Evolutionary conservation across 2,113 vertebrate species (phyloP).

Genomic region (Oryzias curvinotus): DNA sequence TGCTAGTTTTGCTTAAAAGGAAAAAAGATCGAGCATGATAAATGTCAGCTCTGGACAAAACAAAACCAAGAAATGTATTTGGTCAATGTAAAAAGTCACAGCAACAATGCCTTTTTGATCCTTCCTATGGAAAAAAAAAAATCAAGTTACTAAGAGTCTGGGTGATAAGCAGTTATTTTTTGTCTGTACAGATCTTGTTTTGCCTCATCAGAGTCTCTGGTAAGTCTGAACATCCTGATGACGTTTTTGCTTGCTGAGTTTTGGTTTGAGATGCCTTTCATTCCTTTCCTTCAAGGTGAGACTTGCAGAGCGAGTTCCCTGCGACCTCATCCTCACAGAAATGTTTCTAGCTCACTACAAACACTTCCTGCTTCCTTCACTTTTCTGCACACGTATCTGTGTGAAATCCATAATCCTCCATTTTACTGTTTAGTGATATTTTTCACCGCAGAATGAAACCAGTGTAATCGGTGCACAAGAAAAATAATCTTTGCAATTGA

Average conservation of each 20-base stretch:
- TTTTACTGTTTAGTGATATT: slow-evolving; percentile 34
- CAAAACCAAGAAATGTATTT: slow-evolving; percentile 36
- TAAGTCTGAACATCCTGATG: too few species aligned
- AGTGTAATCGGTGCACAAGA: slow-evolving; percentile 20
- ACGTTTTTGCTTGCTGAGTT: neutral
- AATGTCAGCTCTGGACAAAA: slow-evolving; percentile 26
- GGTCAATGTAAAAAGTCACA: slow-evolving; percentile 16
- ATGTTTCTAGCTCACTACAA: slow-evolving; percentile 4
- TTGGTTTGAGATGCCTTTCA: neutral
- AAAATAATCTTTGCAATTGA: slow-evolving; percentile 39
- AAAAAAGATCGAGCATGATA: slow-evolving; percentile 36
- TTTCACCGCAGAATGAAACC: slow-evolving; percentile 22
- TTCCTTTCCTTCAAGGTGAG: slow-evolving; percentile 18
- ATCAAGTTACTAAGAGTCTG: too few species aligned
- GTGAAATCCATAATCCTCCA: slow-evolving; percentile 35
- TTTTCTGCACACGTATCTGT: slow-evolving; percentile 15
- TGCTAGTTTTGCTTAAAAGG: slow-evolving; percentile 26
- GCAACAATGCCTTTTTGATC: slow-evolving; percentile 18
- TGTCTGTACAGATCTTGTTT: too few species aligned
- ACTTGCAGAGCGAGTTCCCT: slow-evolving; percentile 7
- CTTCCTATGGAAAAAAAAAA: neutral
- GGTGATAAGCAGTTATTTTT: neutral
- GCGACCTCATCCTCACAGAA: slow-evolving; percentile 11
- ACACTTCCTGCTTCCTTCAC: slow-evolving; percentile 1
- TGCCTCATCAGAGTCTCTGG: too few species aligned